Evolutionary conservation across 2,888 invertebrate genomes (phyloP), one percentile per base, ranked within the genome.

Genomic region (Drosophila maculinotata): DNA sequence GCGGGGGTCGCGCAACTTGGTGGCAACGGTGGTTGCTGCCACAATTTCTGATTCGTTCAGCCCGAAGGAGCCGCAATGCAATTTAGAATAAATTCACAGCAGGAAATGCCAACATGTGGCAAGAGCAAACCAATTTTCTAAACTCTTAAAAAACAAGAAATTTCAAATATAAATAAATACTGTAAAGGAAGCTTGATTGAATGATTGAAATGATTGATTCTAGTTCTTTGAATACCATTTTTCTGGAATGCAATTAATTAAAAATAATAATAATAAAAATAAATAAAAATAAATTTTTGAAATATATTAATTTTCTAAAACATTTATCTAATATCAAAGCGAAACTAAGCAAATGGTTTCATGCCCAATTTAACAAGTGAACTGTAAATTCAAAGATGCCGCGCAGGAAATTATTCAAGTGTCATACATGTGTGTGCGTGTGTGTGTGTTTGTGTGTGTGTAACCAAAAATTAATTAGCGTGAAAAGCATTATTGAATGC

Each of bases 391-490:
- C 54, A 31, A 53, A 42, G 35, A 31, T 48, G 52, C 47, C 31
- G 60, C 44, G 25, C 76, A 81, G 87, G 87, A 84, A 88, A 83
- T 84, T 80, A 54, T 76, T 47, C 49, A 80, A 56, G 59, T 74
- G 65, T 31, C 47, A 42, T 35, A 39, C 12, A 54, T 48, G 31
- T 56, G 28, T 42, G 33, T 48, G 20, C 64, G 26, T 23, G 44
- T 15, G 36, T 7, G 26, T 53, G 52, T 30, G 41, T 62, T 53
- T 38, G 44, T 31, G 17, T 62, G 68, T 69, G 60, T 48, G 41
- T 69, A 76, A 56, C 87, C 74, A 60, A 73, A 81, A 90, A 90
- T 89, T 90, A 90, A 89, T 89, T 90, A 90, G 89, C 89, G 89
- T 89, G 81, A 90, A 89, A 90, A 89, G 79, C 72, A 69, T 89